phyloP scores from a whole-genome alignment of 2,113 vertebrate species.

The Globicephala melas region DNA sequence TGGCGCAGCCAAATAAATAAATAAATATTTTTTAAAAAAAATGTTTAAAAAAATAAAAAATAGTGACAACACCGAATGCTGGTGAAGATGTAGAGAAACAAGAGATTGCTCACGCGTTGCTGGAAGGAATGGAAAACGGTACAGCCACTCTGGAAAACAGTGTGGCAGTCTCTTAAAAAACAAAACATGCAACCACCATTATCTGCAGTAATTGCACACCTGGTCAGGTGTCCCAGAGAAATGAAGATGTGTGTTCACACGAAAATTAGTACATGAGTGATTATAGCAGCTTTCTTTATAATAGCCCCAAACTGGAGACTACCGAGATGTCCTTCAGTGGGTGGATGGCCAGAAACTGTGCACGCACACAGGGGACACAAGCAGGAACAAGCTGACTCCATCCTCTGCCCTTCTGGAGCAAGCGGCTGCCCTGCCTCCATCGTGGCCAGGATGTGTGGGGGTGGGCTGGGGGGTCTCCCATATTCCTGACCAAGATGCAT shows the following conservation, averaged over 20 bases:
- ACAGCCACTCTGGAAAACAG: rapidly evolving
- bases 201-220: rapidly evolving
- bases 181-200: rapidly evolving
- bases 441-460: rapidly evolving
- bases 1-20: too few species aligned
- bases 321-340: not conserved
- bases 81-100: not conserved
- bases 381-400: rapidly evolving
- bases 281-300: rapidly evolving
- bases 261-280: rapidly evolving
- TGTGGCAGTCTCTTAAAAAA: not conserved
- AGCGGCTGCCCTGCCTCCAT: not conserved
- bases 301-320: not conserved
- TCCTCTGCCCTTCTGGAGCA: rapidly evolving
- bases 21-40: too few species aligned
- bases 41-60: not conserved
- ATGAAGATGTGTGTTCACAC: not conserved
- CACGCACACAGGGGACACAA: rapidly evolving
- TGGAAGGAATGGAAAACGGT: rapidly evolving
- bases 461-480: rapidly evolving
- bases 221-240: too few species aligned
- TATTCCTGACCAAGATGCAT: not conserved
- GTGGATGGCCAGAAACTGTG: rapidly evolving
- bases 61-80: not conserved
- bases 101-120: rapidly evolving